Evolutionary conservation across 1,140 invertebrate species (phyloP), one percentile per base, ranked within the genome.

Genomic region (Brachionus calyciflorus): DNA sequence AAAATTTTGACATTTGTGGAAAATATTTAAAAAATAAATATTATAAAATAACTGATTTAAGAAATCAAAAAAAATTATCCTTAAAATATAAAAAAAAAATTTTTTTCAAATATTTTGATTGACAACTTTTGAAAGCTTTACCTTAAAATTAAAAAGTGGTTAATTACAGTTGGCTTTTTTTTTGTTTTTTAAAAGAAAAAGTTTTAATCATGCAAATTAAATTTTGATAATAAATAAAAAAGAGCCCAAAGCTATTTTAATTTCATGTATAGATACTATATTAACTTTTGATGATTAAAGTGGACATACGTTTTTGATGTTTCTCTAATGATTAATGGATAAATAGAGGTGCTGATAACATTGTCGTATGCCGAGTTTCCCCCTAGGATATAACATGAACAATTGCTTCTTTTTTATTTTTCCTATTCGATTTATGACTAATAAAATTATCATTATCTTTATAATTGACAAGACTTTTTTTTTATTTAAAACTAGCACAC

Each of bases 81-180:
- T n/a, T n/a, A n/a, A n/a, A n/a, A n/a, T n/a, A n/a, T n/a, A n/a
- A n/a, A n/a, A n/a, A n/a, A n/a, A n/a, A n/a, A n/a, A n/a, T n/a
- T n/a, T n/a, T n/a, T n/a, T n/a, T n/a, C n/a, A n/a, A n/a, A n/a
- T n/a, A n/a, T n/a, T n/a, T n/a, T n/a, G n/a, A n/a, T n/a, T n/a
- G n/a, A n/a, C n/a, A n/a, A n/a, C n/a, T n/a, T n/a, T n/a, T n/a
- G n/a, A n/a, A n/a, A n/a, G n/a, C n/a, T n/a, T n/a, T n/a, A n/a
- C n/a, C n/a, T n/a, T n/a, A n/a, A n/a, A n/a, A n/a, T 33, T 24
- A 65, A 65, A 24, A 65, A 65, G 60, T 65, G 37, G 37, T 65
- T 65, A 65, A 65, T 65, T 65, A 21, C 60, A 65, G 60, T 65
- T 65, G 60, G 24, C 60, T 65, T 44, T 65, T 24, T 41, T 30